Evolutionary conservation across 2,113 vertebrate genomes (phyloP).

Genomic region (Xenopus borealis): DNA sequence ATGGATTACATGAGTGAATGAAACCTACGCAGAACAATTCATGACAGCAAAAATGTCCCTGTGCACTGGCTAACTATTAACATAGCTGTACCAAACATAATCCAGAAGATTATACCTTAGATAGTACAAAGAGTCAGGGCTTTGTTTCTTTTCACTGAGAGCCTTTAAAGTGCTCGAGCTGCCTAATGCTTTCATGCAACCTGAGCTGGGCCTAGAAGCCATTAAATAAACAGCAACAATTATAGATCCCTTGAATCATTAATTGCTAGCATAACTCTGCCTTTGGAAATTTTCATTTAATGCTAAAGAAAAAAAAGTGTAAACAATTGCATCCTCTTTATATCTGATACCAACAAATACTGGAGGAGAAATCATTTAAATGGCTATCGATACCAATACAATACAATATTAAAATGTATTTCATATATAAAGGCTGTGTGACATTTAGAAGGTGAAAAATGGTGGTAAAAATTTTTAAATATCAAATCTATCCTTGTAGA

Average conservation of each 20-base stretch:
- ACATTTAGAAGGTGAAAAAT: no score
- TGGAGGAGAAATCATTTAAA: no score
- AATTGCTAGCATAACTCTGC: no score
- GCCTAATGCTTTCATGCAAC: conserved; percentile 30
- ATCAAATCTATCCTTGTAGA: no score
- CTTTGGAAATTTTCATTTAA: no score
- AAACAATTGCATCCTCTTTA: no score
- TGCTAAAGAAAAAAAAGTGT: no score
- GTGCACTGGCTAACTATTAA: conserved; percentile 27
- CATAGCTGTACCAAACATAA: conserved; percentile 21
- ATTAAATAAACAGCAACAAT: conserved; percentile 19
- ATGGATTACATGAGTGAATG: conserved; percentile 27
- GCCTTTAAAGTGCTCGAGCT: conserved; percentile 42
- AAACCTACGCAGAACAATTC: conserved; percentile 30
- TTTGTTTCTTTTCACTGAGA: conserved; percentile 39
- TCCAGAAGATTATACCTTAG: conserved; percentile 29
- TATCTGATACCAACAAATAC: no score
- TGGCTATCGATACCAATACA: no score
- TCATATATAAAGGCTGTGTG: no score
- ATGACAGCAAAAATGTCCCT: conserved; percentile 22
- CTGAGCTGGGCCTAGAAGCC: conserved; percentile 12
- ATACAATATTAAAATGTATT: no score
- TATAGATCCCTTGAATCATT: not conserved
- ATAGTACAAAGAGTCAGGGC: conserved; percentile 27
- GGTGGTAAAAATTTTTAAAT: no score